Evolutionary conservation across 2,113 vertebrate genomes (phyloP).

Genomic region (Solea solea): DNA sequence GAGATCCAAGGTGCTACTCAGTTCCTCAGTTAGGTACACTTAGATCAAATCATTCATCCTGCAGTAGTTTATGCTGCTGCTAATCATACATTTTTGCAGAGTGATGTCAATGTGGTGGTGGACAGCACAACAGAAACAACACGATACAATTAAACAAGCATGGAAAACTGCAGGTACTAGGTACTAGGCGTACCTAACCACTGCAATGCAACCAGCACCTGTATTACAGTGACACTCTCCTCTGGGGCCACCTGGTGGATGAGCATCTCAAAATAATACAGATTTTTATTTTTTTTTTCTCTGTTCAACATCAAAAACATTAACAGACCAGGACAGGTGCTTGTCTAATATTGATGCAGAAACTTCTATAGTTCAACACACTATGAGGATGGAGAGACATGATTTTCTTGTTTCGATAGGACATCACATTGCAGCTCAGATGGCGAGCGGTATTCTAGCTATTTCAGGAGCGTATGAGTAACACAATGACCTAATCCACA

Average conservation of each 20-base stretch:
- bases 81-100: no score
- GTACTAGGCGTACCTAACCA: not conserved
- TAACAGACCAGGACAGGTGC: not conserved
- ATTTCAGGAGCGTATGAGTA: constrained; percentile 61
- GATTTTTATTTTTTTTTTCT: not conserved
- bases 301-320: not conserved
- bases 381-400: not conserved
- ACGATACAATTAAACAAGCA: no score
- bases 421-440: constrained; percentile 36
- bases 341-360: constrained; percentile 6
- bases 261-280: not conserved
- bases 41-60: no score
- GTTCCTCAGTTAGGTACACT: no score
- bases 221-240: constrained; percentile 15
- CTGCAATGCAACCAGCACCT: not conserved
- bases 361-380: not conserved
- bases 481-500: constrained; percentile 63
- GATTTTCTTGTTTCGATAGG: constrained; percentile 35
- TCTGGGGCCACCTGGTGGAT: constrained; percentile 61
- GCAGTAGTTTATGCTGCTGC: no score
- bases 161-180: no score
- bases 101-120: no score
- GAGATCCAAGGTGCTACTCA: no score
- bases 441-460: constrained; percentile 49
- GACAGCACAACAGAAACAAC: no score